Evolutionary conservation across 2,888 invertebrate species (phyloP).

Genomic region (Xanthorhoe spadicearia): DNA sequence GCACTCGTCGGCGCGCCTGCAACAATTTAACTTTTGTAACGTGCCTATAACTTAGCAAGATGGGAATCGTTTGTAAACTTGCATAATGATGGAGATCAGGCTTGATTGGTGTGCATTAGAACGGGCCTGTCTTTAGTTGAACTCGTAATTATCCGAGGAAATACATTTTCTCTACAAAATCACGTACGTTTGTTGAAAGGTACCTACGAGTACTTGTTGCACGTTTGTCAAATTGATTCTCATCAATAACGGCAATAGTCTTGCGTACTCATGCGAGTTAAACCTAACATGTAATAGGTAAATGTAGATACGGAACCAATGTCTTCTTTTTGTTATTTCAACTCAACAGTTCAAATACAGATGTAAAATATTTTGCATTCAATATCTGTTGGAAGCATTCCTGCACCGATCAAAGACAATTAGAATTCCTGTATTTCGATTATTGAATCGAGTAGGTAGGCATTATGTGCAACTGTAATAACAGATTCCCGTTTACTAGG

Average conservation of each 20-base stretch:
- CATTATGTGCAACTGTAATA: constrained; percentile 56
- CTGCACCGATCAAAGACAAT: constrained; percentile 60
- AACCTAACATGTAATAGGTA: background rate
- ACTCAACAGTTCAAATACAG: background rate
- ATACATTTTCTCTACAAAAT: background rate
- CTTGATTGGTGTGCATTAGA: constrained; percentile 18
- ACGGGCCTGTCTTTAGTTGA: constrained; percentile 5
- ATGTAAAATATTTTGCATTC: constrained; percentile 10
- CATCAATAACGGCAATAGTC: background rate
- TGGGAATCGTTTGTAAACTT: constrained; percentile 26
- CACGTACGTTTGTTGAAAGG: background rate
- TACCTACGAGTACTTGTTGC: background rate
- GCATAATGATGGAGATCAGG: constrained; percentile 24
- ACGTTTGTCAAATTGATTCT: constrained; percentile 1
- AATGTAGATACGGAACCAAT: background rate
- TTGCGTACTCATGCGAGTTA: background rate
- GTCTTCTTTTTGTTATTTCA: background rate
- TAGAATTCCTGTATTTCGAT: constrained; percentile 55
- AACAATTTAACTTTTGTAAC: constrained; percentile 49
- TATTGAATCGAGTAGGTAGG: constrained; percentile 49
- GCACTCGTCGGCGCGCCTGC: constrained; percentile 53
- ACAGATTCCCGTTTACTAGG: constrained; percentile 56
- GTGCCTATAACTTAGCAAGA: constrained; percentile 28
- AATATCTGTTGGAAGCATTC: constrained; percentile 31
- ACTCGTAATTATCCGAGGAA: background rate